Evolutionary conservation across 2,113 vertebrate species (phyloP), one percentile per base, ranked within the genome.

Genomic region (Guaruba guarouba): DNA sequence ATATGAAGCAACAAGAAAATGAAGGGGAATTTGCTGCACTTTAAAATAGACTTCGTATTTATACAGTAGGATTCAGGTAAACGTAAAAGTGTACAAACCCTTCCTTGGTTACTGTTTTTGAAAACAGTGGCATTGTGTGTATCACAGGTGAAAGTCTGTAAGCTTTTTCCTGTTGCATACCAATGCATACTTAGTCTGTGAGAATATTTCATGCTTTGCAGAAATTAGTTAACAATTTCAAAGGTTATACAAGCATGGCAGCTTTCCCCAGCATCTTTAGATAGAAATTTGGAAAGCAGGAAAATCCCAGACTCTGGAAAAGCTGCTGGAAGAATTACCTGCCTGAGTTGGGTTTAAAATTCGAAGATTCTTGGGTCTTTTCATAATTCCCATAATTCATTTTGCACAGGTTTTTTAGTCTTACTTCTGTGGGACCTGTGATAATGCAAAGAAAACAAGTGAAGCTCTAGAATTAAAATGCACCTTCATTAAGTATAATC

Each of bases 161-260:
- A 33, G 25, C 13, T 11, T n/a, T 85, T 49, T 59, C 5, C 18
- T 52, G 4, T 85, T 62, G 8, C 0, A 0, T 62, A 0, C 2
- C 18, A 55, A 17, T 62, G 8, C 1, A 0, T 62, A 0, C 3
- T 20, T 61, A 19, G 14, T 52, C 8, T 61, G 11, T 41, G 20
- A 57, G 35, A 46, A 4, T 70, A 20, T 13, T 64, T 69, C 1
- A 7, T 46, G 8, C 17, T 59, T 78, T 74, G 9, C 9, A 83
- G 68, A 80, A 82, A 52, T 77, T 57, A 68, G 11, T 15, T 64
- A 82, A 20, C 11, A 68, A 17, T 31, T 71, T 64, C 24, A 59
- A 39, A 57, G 57, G 13, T 51, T 84, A 25, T 13, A 31, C 3
- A 73, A 64, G 7, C 8, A 6, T 43, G 3, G 6, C 27, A 29